A percentile compares a stretch with the other conserved stretches of the same genome.
These are phyloP conservation scores for Haemorhous mexicanus DNA, from an alignment of 2,113 vertebrate species.

Conservation along the genomic window DNA sequence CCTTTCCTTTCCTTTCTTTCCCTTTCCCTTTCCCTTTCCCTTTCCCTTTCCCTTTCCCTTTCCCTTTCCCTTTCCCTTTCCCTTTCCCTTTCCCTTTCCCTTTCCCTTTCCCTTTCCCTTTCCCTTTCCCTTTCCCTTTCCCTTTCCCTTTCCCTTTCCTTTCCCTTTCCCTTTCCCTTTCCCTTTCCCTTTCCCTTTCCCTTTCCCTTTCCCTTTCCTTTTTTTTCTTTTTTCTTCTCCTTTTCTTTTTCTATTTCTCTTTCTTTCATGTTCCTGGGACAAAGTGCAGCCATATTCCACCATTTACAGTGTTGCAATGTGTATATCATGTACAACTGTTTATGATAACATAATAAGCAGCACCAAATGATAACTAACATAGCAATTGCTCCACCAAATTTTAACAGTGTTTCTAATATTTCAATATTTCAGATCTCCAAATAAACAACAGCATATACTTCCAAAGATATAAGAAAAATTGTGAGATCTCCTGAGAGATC, in stretches of 20 bases:
- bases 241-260: background rate
- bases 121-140: too few species aligned
- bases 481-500: background rate
- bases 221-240: too few species aligned
- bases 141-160: too few species aligned
- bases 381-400: background rate
- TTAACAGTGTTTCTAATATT: background rate
- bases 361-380: background rate
- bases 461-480: background rate
- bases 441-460: background rate
- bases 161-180: too few species aligned
- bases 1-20: too few species aligned
- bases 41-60: too few species aligned
- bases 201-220: fast-evolving
- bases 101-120: too few species aligned
- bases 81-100: too few species aligned
- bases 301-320: background rate
- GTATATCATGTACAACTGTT: background rate
- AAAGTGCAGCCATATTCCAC: background rate
- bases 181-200: too few species aligned
- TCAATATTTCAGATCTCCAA: background rate
- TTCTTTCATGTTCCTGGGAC: background rate
- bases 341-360: background rate
- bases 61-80: fast-evolving
- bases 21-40: too few species aligned